Percentiles rank a stretch among this genome's conserved stretches.
phyloP scores from a whole-genome alignment of 2,888 invertebrate species.

The Dilophus febrilis region DNA sequence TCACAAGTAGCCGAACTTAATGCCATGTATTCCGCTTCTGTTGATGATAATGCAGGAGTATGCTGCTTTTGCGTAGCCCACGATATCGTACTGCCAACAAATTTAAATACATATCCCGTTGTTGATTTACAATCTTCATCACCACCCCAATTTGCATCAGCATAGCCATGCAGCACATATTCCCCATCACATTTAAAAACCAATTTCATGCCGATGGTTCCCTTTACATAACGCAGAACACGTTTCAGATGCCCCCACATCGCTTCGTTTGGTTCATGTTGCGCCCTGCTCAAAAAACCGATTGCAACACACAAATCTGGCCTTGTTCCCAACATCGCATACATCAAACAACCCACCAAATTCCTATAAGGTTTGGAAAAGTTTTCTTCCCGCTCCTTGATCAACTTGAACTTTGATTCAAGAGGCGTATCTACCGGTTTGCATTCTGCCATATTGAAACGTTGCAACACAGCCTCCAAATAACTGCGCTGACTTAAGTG shows the following conservation, averaged over 20 bases:
- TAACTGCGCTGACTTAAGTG: slow-evolving; percentile 9
- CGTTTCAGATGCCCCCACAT: slow-evolving; percentile 8
- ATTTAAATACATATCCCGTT: no score
- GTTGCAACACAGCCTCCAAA: slow-evolving; percentile 9
- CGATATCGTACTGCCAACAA: no score
- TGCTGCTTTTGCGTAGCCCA: no score
- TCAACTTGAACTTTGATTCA: slow-evolving; percentile 10
- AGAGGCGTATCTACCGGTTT: slow-evolving; percentile 11
- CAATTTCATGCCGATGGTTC: no score
- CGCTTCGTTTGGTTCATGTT: slow-evolving; percentile 8
- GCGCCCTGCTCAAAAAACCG: slow-evolving; percentile 12
- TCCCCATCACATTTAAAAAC: not conserved
- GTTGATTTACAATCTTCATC: not conserved
- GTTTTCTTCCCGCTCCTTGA: not conserved
- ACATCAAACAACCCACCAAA: slow-evolving; percentile 12
- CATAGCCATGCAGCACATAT: not conserved
- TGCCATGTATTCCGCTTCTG: slow-evolving; percentile 16
- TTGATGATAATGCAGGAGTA: slow-evolving; percentile 12
- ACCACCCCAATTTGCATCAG: not conserved
- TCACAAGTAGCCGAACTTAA: slow-evolving; percentile 13
- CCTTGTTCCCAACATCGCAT: slow-evolving; percentile 10
- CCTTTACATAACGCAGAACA: slow-evolving; percentile 8
- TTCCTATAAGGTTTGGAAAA: slow-evolving; percentile 10
- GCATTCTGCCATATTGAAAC: slow-evolving; percentile 11
- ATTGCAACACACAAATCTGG: slow-evolving; percentile 13